Evolutionary conservation across 92 coral and sea anemone genomes (phyloP).

Genomic region (Metridium senile): DNA sequence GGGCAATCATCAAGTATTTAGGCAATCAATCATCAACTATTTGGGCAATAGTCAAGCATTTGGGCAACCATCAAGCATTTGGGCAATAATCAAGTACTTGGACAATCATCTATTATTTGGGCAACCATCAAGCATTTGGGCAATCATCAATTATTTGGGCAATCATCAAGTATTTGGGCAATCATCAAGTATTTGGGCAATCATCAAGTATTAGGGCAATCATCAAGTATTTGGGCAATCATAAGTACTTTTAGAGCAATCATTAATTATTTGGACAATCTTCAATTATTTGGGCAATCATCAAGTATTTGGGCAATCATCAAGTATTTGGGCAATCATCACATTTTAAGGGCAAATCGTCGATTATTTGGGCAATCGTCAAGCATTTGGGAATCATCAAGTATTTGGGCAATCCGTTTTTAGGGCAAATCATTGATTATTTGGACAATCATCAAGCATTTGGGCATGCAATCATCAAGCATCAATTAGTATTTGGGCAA

Average conservation of each 20-base stretch:
- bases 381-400: neutral
- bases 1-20: neutral
- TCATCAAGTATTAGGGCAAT: neutral
- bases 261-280: neutral
- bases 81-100: neutral
- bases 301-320: neutral
- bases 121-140: neutral
- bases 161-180: neutral
- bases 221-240: neutral
- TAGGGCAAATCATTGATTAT: neutral
- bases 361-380: neutral
- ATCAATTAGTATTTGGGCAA: neutral
- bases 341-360: neutral
- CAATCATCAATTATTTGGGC: neutral
- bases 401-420: neutral
- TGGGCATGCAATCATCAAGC: neutral
- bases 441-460: neutral
- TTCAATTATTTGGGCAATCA: neutral
- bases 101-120: neutral
- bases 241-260: neutral
- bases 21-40: neutral
- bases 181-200: neutral
- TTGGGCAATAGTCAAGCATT: neutral
- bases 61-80: neutral
- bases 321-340: neutral